Evolutionary conservation across 2,113 vertebrate species (phyloP).

Genomic region (Ictalurus punctatus): DNA sequence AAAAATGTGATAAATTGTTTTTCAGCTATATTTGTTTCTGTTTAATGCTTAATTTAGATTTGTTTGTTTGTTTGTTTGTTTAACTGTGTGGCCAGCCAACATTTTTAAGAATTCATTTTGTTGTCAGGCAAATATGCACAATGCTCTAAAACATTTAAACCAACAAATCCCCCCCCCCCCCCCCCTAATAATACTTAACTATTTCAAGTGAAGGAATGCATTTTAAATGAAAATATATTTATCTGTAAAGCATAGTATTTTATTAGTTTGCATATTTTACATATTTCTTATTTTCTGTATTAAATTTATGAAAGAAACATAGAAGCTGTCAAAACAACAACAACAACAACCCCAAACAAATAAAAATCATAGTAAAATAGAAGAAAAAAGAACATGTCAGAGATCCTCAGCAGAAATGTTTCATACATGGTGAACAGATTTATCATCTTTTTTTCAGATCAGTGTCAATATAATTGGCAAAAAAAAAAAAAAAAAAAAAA

Average conservation of each 20-base stretch:
- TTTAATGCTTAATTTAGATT: not conserved
- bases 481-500: no score
- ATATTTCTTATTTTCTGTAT: not conserved
- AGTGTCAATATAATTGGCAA: not conserved
- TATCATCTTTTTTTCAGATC: not conserved
- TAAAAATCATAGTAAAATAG: not conserved
- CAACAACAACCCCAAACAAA: not conserved
- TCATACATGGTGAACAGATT: not conserved
- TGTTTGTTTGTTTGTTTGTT: not conserved
- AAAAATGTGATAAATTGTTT: not conserved
- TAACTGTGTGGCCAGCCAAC: not conserved
- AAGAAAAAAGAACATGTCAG: not conserved
- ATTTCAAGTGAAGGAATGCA: not conserved
- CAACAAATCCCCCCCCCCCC: no score
- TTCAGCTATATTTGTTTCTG: not conserved
- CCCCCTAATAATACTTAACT: not conserved
- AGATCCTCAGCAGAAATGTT: not conserved
- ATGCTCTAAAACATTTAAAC: not conserved
- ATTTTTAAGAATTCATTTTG: not conserved
- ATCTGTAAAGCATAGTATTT: no score
- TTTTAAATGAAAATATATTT: no score
- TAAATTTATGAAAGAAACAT: not conserved
- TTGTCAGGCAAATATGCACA: not conserved
- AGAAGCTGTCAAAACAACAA: no score
- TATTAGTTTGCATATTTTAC: not conserved